These are phyloP conservation scores for Barnardius zonarius DNA, from an alignment of 2,113 vertebrate species.

Conservation along the genomic window DNA sequence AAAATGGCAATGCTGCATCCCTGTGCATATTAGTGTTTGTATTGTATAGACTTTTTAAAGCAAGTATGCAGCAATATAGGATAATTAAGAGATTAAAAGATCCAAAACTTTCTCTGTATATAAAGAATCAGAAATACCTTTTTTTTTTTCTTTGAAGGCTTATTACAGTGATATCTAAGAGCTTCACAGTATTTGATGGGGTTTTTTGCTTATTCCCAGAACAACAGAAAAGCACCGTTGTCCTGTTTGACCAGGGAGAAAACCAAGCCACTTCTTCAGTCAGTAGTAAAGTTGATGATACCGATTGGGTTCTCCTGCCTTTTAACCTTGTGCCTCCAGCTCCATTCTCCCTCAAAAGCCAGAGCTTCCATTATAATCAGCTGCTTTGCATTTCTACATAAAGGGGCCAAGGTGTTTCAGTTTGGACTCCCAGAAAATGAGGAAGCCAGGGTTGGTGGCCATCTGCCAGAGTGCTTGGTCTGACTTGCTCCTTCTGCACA, in stretches of 20 bases:
- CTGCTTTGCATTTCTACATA: background rate
- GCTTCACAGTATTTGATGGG: background rate
- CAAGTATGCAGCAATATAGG: background rate
- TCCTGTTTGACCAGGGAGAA: background rate
- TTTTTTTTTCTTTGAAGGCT: background rate
- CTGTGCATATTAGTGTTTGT: background rate
- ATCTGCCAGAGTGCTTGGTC: background rate
- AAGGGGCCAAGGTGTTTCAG: background rate
- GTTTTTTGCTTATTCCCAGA: background rate
- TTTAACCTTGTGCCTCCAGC: background rate
- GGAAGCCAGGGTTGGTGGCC: slow-evolving; percentile 8
- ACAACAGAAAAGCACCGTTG: background rate
- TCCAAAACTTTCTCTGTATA: background rate
- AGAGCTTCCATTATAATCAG: background rate
- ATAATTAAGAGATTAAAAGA: background rate
- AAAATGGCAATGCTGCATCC: background rate
- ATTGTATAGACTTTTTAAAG: background rate
- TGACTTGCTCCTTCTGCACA: background rate
- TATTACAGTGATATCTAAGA: background rate
- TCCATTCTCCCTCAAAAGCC: background rate
- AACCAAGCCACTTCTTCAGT: background rate
- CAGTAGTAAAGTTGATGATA: background rate
- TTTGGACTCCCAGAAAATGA: slow-evolving; percentile 20
- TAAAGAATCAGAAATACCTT: background rate
- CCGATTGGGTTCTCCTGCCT: background rate